Evolutionary conservation across 2,888 invertebrate species (phyloP).

Genomic region (Cheilosia grossa): DNA sequence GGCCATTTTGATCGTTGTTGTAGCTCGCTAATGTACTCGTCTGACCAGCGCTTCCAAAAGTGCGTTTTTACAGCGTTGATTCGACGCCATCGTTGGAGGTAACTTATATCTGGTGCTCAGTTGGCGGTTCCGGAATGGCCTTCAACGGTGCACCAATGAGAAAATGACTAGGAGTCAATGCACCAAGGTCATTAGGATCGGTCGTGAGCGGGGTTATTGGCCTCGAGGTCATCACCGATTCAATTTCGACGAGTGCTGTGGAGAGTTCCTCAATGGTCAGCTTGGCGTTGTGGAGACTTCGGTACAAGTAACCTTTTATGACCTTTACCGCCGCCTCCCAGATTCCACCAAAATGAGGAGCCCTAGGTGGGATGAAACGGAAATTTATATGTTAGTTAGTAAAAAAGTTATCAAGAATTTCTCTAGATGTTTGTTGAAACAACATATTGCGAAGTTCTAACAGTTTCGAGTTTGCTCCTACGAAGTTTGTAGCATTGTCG

Average conservation of each 20-base stretch:
- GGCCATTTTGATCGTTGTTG: slow-evolving; percentile 27
- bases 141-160: neutral
- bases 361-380: slow-evolving; percentile 9
- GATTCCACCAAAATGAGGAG: slow-evolving; percentile 12
- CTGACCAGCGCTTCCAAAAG: slow-evolving; percentile 11
- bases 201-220: neutral
- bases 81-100: slow-evolving; percentile 14
- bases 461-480: neutral
- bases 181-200: neutral
- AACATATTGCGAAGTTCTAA: slow-evolving; percentile 14
- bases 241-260: neutral
- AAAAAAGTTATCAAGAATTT: neutral
- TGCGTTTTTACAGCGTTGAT: slow-evolving; percentile 21
- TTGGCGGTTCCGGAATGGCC: neutral
- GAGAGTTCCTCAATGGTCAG: neutral
- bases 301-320: neutral
- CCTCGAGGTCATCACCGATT: neutral
- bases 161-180: neutral
- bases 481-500: slow-evolving; percentile 13
- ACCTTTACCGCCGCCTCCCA: slow-evolving; percentile 1
- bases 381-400: neutral
- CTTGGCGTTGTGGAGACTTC: neutral
- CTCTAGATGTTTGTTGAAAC: neutral
- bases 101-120: slow-evolving; percentile 2
- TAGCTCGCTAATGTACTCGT: slow-evolving; percentile 14